Evolutionary conservation across 2,888 invertebrate genomes (phyloP).

Genomic region (Eristalis tenax): DNA sequence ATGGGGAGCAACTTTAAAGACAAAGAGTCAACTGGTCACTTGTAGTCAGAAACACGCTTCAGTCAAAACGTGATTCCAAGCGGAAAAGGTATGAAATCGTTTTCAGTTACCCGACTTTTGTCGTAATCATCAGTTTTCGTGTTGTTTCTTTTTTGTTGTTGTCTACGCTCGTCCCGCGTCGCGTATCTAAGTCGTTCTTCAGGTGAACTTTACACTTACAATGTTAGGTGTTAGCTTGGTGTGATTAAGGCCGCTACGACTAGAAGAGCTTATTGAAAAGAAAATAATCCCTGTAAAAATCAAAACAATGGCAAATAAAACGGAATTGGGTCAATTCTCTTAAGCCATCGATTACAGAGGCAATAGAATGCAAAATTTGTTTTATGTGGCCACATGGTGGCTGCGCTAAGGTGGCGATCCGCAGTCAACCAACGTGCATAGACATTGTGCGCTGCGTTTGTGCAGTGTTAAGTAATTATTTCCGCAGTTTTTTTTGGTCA

Average conservation of each 20-base stretch:
- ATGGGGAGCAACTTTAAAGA: slow-evolving; percentile 38
- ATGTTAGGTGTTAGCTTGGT: slow-evolving; percentile 37
- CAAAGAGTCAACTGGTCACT: slow-evolving; percentile 52
- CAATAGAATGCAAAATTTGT: slow-evolving; percentile 6
- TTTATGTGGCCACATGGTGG: neutral
- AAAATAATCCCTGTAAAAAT: slow-evolving; percentile 29
- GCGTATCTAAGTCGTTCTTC: slow-evolving; percentile 22
- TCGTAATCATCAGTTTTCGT: neutral
- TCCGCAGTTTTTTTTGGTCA: neutral
- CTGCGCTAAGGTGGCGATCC: neutral
- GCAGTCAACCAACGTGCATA: neutral
- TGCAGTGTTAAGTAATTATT: neutral
- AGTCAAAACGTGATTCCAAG: slow-evolving; percentile 57
- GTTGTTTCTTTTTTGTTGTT: neutral
- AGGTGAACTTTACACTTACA: slow-evolving; percentile 31
- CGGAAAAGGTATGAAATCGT: slow-evolving; percentile 33
- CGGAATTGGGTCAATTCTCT: slow-evolving; percentile 47
- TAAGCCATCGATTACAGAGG: slow-evolving; percentile 31
- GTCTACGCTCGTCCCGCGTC: neutral
- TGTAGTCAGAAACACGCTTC: slow-evolving; percentile 34
- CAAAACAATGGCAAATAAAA: slow-evolving; percentile 39
- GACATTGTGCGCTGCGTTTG: neutral
- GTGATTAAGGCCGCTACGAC: slow-evolving; percentile 20
- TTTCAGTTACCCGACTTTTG: slow-evolving; percentile 3
- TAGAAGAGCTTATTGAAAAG: slow-evolving; percentile 13